phyloP scores from a whole-genome alignment of 2,888 invertebrate genomes.

The Elegia similella region DNA sequence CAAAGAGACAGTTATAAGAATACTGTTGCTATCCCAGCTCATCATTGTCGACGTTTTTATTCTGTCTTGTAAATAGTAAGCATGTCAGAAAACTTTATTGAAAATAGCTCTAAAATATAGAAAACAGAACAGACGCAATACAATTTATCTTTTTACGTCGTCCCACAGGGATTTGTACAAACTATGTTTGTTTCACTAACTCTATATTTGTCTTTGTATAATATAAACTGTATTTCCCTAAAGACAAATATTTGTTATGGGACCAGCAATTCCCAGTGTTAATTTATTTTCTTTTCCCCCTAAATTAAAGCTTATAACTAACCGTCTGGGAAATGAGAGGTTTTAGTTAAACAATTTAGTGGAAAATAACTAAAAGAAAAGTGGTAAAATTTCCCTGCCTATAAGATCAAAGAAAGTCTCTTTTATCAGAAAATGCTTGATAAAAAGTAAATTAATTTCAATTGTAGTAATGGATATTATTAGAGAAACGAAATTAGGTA shows the following conservation, averaged over 20 bases:
- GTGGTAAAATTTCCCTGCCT: background rate
- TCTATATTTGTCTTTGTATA: background rate
- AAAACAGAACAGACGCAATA: background rate
- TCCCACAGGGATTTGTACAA: background rate
- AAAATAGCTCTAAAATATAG: too few species aligned
- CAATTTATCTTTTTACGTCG: background rate
- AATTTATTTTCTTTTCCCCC: slow-evolving; percentile 6
- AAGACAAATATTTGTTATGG: slow-evolving; percentile 13
- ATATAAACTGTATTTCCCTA: slow-evolving; percentile 12
- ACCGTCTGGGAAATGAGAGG: background rate
- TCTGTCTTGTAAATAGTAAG: too few species aligned
- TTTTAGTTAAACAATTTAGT: background rate
- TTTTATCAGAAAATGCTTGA: too few species aligned
- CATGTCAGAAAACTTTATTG: too few species aligned
- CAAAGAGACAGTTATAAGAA: too few species aligned
- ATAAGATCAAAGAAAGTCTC: background rate
- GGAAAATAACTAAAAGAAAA: background rate
- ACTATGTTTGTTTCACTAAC: background rate
- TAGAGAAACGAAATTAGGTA: too few species aligned
- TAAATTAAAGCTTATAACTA: slow-evolving; percentile 1
- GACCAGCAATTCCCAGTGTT: slow-evolving; percentile 10
- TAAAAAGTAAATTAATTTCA: too few species aligned
- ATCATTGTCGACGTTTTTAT: too few species aligned
- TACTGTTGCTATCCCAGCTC: too few species aligned
- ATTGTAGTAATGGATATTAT: too few species aligned